These are phyloP conservation scores for Phthorimaea operculella DNA, from an alignment of 1,140 invertebrate genomes.

Conservation along the genomic window DNA sequence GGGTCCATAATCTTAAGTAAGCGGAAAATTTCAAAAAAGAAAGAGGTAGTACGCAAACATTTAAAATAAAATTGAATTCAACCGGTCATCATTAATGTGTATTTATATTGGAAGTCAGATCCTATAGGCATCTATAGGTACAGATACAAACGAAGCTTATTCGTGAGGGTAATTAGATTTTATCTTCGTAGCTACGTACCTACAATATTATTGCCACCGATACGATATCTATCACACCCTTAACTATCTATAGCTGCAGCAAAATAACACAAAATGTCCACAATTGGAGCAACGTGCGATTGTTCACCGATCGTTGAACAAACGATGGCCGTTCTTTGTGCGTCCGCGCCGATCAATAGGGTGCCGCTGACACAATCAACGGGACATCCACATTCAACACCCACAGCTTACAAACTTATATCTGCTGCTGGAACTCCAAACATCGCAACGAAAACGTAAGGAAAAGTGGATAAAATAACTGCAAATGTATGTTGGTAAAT, in stretches of 20 bases:
- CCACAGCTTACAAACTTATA: slow-evolving; percentile 20
- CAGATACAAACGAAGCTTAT: no score
- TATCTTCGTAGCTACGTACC: no score
- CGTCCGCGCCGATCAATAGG: slow-evolving; percentile 37
- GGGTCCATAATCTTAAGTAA: no score
- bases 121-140: no score
- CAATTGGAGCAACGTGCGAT: slow-evolving; percentile 29
- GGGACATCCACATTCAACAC: slow-evolving; percentile 45
- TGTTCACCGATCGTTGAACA: slow-evolving; percentile 51
- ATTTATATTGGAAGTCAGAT: no score
- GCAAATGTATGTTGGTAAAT: slow-evolving; percentile 12
- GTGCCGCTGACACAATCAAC: slow-evolving; percentile 57
- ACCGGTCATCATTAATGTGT: no score
- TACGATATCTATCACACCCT: no score
- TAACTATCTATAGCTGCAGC: background rate
- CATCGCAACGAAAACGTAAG: background rate
- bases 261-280: slow-evolving; percentile 11
- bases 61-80: no score
- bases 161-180: no score
- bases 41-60: no score
- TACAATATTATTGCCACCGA: background rate
- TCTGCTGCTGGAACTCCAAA: background rate
- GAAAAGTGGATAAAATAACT: background rate
- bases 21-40: no score
- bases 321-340: slow-evolving; percentile 52